A percentile compares a stretch with the other conserved stretches of the same genome.
phyloP scores from a whole-genome alignment of 2,888 invertebrate species.

The Prostheceraeus crozeri region DNA sequence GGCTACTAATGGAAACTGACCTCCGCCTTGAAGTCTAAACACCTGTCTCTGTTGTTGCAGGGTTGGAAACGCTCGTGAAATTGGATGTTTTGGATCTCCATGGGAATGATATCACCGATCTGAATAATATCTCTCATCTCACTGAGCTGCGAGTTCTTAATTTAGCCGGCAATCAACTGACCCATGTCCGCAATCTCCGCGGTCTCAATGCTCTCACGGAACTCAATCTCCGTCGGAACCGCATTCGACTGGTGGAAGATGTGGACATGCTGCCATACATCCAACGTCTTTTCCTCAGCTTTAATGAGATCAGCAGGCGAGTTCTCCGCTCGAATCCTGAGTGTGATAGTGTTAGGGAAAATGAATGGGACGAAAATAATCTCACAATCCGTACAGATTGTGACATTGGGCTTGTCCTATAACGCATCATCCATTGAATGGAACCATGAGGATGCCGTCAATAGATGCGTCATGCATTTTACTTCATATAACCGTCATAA shows the following conservation, averaged over 20 bases:
- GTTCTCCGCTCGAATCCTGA: slow-evolving; percentile 62
- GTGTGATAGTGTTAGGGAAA: background rate
- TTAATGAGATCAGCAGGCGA: slow-evolving; percentile 72
- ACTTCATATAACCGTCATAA: too few relatives aligned
- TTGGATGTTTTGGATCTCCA: slow-evolving; percentile 84
- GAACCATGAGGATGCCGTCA: too few relatives aligned
- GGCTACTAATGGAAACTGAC: too few relatives aligned
- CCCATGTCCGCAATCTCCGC: slow-evolving; percentile 67
- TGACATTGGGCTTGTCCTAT: too few relatives aligned
- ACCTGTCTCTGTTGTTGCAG: too few relatives aligned
- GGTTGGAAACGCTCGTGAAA: slow-evolving; percentile 66
- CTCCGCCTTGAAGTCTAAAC: too few relatives aligned
- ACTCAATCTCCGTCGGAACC: slow-evolving; percentile 77
- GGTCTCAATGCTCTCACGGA: slow-evolving; percentile 73
- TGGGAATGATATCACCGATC: slow-evolving; percentile 71
- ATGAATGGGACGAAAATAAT: too few relatives aligned
- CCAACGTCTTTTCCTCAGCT: slow-evolving; percentile 72
- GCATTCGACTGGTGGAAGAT: slow-evolving; percentile 63
- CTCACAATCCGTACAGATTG: too few relatives aligned
- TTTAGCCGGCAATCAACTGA: slow-evolving; percentile 81
- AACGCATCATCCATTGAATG: too few relatives aligned
- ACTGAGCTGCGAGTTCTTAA: slow-evolving; percentile 78
- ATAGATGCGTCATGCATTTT: too few relatives aligned
- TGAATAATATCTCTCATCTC: slow-evolving; percentile 65
- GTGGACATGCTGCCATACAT: slow-evolving; percentile 70